Evolutionary conservation across 2,113 vertebrate genomes (phyloP).

Genomic region (Pica pica): DNA sequence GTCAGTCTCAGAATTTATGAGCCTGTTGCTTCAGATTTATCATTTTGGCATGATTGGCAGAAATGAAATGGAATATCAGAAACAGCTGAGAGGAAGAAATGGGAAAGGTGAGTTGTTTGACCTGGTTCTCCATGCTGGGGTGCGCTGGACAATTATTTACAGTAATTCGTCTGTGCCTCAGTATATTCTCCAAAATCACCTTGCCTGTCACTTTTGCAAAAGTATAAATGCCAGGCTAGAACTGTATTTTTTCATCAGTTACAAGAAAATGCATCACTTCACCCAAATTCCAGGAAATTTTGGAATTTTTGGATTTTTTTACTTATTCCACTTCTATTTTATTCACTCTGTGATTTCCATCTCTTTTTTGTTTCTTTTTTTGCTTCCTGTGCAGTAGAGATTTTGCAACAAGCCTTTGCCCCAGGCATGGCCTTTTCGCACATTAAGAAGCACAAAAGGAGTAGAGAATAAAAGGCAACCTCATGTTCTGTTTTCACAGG

Average conservation of each 20-base stretch:
- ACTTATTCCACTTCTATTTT: neutral
- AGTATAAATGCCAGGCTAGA: neutral
- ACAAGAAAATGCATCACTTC: too few relatives aligned
- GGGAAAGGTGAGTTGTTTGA: neutral
- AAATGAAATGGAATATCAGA: neutral
- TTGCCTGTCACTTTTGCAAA: neutral
- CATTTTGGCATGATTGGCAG: neutral
- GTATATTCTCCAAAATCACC: neutral
- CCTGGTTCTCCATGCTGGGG: neutral
- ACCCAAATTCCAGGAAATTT: too few relatives aligned
- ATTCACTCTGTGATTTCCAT: neutral
- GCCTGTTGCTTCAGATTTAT: neutral
- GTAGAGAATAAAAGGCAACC: neutral
- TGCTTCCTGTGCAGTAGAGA: neutral
- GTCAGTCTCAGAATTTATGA: neutral
- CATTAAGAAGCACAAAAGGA: neutral
- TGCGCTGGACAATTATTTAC: neutral
- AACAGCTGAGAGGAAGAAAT: neutral
- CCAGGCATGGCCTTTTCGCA: neutral
- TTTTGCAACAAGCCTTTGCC: neutral
- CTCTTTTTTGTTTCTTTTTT: neutral
- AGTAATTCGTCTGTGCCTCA: neutral
- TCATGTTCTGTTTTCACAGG: neutral
- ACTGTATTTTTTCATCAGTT: too few relatives aligned
- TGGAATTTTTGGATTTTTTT: neutral